Conservation (phyloP, 1,140 invertebrate genomes). For the Plutomurus gul region DNA sequence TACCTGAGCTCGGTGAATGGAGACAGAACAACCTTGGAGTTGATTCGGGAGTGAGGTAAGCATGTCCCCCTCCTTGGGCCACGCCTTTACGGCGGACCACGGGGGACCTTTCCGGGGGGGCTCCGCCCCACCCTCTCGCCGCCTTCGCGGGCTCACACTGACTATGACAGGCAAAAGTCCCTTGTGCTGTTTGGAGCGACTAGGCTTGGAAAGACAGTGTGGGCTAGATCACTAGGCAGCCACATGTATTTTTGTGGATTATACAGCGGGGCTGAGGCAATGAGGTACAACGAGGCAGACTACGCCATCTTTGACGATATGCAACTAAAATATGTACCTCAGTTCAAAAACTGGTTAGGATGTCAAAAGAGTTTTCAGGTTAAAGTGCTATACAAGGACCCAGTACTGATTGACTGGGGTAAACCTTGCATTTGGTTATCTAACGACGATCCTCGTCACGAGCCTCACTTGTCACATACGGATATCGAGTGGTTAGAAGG, state of each 20-base stretch:
- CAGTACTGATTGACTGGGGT: not conserved
- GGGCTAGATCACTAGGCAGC: not conserved
- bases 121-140: not conserved
- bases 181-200: not conserved
- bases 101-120: not conserved
- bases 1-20: no score
- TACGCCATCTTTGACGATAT: slow-evolving; percentile 6
- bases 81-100: not conserved
- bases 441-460: not conserved
- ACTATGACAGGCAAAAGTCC: not conserved
- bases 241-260: not conserved
- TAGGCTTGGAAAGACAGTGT: not conserved
- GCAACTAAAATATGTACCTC: not conserved
- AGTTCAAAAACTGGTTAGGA: not conserved
- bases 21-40: no score
- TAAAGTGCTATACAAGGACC: not conserved
- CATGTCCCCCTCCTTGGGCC: not conserved
- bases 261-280: not conserved
- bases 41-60: not conserved
- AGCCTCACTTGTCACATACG: not conserved
- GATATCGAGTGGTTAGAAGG: not conserved
- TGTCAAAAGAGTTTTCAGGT: not conserved
- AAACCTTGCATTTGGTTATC: not conserved
- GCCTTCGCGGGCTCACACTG: not conserved
- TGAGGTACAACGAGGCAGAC: not conserved